These are phyloP conservation scores for Pollenia labialis DNA, from an alignment of 2,888 invertebrate species.

Conservation along the genomic window DNA sequence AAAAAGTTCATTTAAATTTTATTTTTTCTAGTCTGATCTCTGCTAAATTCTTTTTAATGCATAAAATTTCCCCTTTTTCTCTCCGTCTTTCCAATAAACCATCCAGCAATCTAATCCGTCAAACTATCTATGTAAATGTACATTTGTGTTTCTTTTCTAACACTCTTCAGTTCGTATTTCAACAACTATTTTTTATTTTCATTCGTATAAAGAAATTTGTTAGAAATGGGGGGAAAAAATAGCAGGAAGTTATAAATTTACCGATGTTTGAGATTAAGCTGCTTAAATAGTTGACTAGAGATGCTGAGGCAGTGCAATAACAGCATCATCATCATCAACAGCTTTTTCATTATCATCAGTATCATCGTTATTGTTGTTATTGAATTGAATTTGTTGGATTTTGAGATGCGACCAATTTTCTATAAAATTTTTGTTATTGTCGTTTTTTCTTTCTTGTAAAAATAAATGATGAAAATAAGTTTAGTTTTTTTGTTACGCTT, in stretches of 20 bases:
- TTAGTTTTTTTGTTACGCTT: slow-evolving; percentile 45
- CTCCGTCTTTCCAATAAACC: slow-evolving; percentile 2
- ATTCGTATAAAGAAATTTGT: slow-evolving; percentile 13
- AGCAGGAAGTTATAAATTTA: slow-evolving; percentile 68
- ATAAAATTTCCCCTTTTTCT: slow-evolving; percentile 17
- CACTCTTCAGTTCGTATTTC: slow-evolving; percentile 5
- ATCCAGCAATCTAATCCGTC: background rate
- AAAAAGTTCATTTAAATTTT: slow-evolving; percentile 6
- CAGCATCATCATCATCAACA: slow-evolving; percentile 15
- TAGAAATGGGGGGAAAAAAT: slow-evolving; percentile 21
- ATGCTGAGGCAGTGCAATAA: background rate
- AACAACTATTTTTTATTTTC: background rate
- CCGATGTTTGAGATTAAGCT: slow-evolving; percentile 47
- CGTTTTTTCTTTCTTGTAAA: background rate
- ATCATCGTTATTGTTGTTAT: slow-evolving; percentile 3
- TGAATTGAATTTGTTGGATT: slow-evolving; percentile 35
- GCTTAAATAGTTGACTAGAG: slow-evolving; percentile 46
- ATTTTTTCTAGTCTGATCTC: background rate
- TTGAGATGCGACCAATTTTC: background rate
- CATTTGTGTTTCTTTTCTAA: slow-evolving; percentile 22
- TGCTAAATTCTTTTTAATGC: background rate
- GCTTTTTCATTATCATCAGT: slow-evolving; percentile 9
- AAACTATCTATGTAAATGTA: background rate
- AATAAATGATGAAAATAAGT: background rate
- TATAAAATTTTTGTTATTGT: background rate